Base-by-base conservation (phyloP, 1,140 invertebrate genomes). In the Tribolium castaneum region DNA sequence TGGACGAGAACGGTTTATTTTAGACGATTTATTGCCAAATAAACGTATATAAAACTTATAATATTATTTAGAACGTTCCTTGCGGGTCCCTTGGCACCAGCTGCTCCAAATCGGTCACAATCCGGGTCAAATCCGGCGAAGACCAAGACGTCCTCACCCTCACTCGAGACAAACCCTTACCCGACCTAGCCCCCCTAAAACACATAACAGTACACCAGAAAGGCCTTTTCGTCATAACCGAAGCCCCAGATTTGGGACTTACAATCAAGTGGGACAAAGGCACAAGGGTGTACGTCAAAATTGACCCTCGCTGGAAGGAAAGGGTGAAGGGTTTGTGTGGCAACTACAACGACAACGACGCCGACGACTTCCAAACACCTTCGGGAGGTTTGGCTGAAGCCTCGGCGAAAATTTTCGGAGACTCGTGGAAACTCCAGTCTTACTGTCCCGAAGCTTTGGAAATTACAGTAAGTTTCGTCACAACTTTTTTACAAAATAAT, bases 221-320 rank as follows among this genome's bases (percentile, higher is more conserved):
- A 14, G 95, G 94, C 0, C 86, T 94, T 0, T 97, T 94, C 85
- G 89, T 96, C 3, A 94, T 96, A 82, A 88, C 96, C 1, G 95
- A 96, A 80, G 92, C 94, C 0, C 90, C 91, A 0, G 91, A 94
- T 16, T 86, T 95, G 6, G 95, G 95, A 13, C 84, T 97, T 25
- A 92, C 92, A 35, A 81, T 98, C 0, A 94, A 95, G 82, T 98
- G 96, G 96, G 96, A 98, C 85, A 91, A 91, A 82, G 93, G 92
- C 6, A 96, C 95, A 0, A 88, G 95, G 74, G 91, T 96, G 0
- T 96, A 97, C 83, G 88, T 97, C 0, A 93, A 91, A 85, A 85
- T 94, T 49, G 90, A 93, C 83, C 90, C 93, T 1, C 90, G 90
- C 77, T 96, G 94, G 94, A 92, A 92, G 83, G 89, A 90, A 39